Evolutionary conservation across 1,140 invertebrate species (phyloP).

Genomic region (Achatina immaculata): DNA sequence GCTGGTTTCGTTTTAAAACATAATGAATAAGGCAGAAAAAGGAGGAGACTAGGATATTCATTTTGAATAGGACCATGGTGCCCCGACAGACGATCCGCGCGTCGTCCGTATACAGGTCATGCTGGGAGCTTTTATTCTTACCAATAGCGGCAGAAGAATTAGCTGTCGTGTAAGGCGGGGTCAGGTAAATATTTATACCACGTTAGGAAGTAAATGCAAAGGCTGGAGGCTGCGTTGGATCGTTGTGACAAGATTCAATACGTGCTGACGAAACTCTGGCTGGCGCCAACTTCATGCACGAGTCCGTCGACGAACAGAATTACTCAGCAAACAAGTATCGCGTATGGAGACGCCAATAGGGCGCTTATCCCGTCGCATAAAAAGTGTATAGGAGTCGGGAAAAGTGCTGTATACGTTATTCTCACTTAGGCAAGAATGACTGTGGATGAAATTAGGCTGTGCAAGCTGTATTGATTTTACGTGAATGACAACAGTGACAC

Average conservation of each 20-base stretch:
- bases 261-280: not conserved
- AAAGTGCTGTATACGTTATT: not conserved
- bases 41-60: too few species aligned
- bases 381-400: not conserved
- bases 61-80: not conserved
- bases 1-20: too few species aligned
- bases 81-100: not conserved
- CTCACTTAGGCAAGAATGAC: not conserved
- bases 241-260: slow-evolving; percentile 19
- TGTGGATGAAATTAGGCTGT: too few species aligned
- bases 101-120: not conserved
- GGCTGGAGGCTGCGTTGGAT: too few species aligned
- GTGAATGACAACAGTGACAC: too few species aligned
- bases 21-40: not conserved
- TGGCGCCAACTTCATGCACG: not conserved
- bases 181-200: slow-evolving; percentile 10
- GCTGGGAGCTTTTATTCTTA: not conserved
- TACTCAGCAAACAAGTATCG: not conserved
- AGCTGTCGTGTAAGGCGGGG: too few species aligned
- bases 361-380: not conserved
- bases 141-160: too few species aligned
- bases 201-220: slow-evolving; percentile 6
- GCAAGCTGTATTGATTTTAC: too few species aligned
- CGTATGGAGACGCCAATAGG: not conserved
- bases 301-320: not conserved